Evolutionary conservation across 1,140 invertebrate genomes (phyloP).

Genomic region (Halictus rubicundus): DNA sequence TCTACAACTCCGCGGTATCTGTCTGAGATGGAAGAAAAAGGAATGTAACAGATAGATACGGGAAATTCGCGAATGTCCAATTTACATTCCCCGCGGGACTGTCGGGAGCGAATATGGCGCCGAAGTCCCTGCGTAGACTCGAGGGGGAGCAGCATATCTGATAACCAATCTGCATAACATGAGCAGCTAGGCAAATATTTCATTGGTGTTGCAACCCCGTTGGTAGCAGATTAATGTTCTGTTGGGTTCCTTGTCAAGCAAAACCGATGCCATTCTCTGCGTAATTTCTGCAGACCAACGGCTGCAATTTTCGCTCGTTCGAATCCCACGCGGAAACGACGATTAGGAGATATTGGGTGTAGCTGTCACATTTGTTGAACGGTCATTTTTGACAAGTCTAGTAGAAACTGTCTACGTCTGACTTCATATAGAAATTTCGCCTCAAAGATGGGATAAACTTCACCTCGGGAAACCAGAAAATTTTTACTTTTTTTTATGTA

Average conservation of each 20-base stretch:
- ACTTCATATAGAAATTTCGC: no score
- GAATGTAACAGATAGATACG: no score
- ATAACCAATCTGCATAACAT: constrained; percentile 41
- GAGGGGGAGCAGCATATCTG: constrained; percentile 13
- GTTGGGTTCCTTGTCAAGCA: background rate
- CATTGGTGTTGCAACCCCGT: background rate
- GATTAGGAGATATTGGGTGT: background rate
- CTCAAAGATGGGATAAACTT: no score
- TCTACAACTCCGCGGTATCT: background rate
- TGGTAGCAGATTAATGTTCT: constrained; percentile 32
- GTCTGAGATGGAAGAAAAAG: background rate
- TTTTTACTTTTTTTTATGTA: no score
- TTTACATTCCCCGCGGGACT: constrained; percentile 20
- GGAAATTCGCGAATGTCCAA: constrained; percentile 31
- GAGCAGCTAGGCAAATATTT: constrained; percentile 31
- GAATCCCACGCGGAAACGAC: constrained; percentile 3
- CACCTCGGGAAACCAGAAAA: no score
- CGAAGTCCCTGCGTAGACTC: background rate
- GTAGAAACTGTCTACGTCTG: no score
- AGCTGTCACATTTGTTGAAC: no score
- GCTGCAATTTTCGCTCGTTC: background rate
- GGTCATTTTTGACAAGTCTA: no score
- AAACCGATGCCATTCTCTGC: background rate
- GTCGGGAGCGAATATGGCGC: background rate
- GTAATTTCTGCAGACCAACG: background rate